Evolutionary conservation across 2,113 vertebrate genomes (phyloP).

Genomic region (Nothoprocta pentlandii): DNA sequence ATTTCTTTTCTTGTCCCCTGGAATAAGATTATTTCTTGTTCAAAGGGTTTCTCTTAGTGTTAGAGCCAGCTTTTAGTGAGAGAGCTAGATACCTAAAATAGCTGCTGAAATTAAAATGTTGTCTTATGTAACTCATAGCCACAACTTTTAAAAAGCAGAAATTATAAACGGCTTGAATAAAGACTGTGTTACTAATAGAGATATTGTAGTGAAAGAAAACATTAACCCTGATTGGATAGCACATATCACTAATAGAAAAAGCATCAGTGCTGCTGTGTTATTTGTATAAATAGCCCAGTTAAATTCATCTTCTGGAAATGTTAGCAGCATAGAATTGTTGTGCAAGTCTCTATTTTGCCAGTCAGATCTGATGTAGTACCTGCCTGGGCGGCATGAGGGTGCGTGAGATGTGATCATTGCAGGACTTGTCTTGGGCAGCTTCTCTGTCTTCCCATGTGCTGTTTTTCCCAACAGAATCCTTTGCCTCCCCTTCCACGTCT

Average conservation of each 20-base stretch:
- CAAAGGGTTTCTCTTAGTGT: not conserved
- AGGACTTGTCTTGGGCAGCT: not conserved
- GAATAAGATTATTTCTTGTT: conserved; percentile 36
- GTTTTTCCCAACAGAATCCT: not conserved
- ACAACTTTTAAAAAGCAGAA: not conserved
- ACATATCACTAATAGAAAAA: not conserved
- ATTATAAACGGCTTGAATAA: not conserved
- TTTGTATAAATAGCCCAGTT: not conserved
- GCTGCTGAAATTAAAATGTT: not conserved
- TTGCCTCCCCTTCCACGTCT: not conserved
- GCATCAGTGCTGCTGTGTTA: not conserved
- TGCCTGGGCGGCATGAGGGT: not conserved
- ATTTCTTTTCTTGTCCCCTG: conserved; percentile 37
- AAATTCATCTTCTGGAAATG: not conserved
- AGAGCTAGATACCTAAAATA: conserved; percentile 17
- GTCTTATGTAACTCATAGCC: not conserved
- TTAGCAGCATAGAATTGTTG: not conserved
- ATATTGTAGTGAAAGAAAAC: not conserved
- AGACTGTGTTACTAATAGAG: not conserved
- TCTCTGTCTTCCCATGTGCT: accelerated
- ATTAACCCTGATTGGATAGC: not conserved
- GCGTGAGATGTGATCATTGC: not conserved
- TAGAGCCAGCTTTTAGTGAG: conserved; percentile 19
- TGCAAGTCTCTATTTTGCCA: not conserved
- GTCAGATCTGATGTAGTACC: not conserved